Base-by-base conservation (phyloP, 2,888 invertebrate genomes). In the Xylocampa areola region DNA sequence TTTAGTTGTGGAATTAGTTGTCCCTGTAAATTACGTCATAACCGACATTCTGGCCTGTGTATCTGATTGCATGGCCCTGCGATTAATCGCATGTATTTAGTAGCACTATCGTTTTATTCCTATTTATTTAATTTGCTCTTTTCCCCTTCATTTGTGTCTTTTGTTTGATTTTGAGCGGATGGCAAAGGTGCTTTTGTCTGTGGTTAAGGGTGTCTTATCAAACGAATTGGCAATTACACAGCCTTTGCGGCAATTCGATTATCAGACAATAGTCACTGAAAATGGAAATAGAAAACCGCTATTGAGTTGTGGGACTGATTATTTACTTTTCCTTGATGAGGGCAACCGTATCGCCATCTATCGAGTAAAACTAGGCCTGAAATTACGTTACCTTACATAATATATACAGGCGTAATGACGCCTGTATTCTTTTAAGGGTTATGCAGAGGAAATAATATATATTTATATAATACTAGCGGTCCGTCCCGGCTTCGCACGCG, bases 21-120 rank as follows among this genome's bases (percentile, higher is more conserved):
- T 37, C 44, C 36, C 49, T 51, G 43, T 32, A 23, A 55, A 50
- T 53, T 35, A 67, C 17, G 25, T 47, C 47, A 29, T 58, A 53
- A 50, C 45, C 27, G 16, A 37, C 49, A 50, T 65, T 30, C 47
- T 1, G 19, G 29, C 10, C 32, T n/a, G 17, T 23, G 7, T 48
- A 29, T 40, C 39, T n/a, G 37, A 48, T 19, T 33, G 23, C 27
- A 17, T 11, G n/a, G 29, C 13, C 11, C 8, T 41, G 29, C 25
- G 16, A 37, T 25, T 67, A 25, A 52, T 59, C 27, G 39, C 4
- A 10, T 8, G 11, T 36, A 27, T 49, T 49, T 39, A 44, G 37
- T 19, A 6, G 3, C 21, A 23, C 16, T 35, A 40, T 13, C 2
- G 8, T 40, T 21, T 16, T 5, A 10, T 16, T 23, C 25, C 14